Evolutionary conservation across 2,888 invertebrate genomes (phyloP), one percentile per base, ranked within the genome.

Genomic region (Lydus trimaculatus): DNA sequence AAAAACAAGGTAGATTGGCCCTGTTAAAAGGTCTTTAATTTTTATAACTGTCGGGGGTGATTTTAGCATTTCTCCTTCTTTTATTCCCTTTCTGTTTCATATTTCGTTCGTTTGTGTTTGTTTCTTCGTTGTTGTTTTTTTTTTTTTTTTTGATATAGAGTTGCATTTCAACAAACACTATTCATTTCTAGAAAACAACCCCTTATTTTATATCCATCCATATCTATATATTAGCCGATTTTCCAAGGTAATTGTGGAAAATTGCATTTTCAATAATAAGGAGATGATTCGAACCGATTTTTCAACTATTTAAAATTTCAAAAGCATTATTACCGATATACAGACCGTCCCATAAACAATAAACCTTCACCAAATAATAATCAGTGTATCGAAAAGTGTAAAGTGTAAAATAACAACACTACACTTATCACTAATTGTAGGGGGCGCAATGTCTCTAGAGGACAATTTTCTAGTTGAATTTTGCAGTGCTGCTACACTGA

Each of bases 1-100:
- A 80, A 82, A 82, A 82, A 82, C 80, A 80, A 79, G 80, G 77
- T 80, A 77, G 76, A 80, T 80, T 79, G 73, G 52, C 52, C 25
- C 78, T 75, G 69, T 76, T 78, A 78, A 81, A 79, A 81, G 65
- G 70, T 70, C 66, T 70, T 70, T 70, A 70, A 70, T 70, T 70
- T 70, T 70, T 70, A 70, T 63, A 58, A 63, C 23, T 52, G 52
- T 52, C 52, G 2, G 25, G 52, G 52, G 52, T 52, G 52, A 52
- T 25, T 52, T 25, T 25, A 52, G 9, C 20, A 11, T 48, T 6
- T 20, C 20, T 48, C 11, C 3, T 20, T 48, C 48, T 20, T 20
- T 20, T 4, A 17, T 0, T n/a, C n/a, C 7, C n/a, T 43, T n/a
- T 17, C 17, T 43, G 17, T n/a, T 7, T n/a, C 7, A 4, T 17